Base-by-base conservation (phyloP, 2,797 vertebrate genomes). In the Aplochiton taeniatus region DNA sequence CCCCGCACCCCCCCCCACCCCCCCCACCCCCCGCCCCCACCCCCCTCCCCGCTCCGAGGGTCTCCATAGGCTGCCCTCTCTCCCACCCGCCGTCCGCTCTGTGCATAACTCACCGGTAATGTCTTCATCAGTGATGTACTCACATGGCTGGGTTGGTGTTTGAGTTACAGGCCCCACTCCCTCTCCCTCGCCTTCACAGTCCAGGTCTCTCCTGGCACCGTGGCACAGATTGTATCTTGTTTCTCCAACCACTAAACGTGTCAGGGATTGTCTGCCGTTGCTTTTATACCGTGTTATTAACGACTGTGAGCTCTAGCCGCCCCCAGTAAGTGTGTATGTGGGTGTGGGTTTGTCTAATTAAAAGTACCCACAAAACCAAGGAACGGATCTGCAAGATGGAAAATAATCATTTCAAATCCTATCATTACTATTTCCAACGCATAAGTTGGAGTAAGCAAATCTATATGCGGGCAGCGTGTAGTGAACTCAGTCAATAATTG, bases 281-380 rank as follows among this genome's bases (percentile, higher is more conserved):
- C 90, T 91, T 92, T 93, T 91, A 93, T 92, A 89, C 86, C 80
- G 77, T 75, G 88, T 93, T 93, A 93, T 92, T 92, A 92, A 93
- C 83, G 89, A 83, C 85, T 83, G 77, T 55, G 79, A 86, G 85
- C 84, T 74, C 78, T 78, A 80, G 70, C 77, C 75, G 63, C 77
- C 84, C 88, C 83, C 75, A 16, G 63, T 49, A 14, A 17, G 49
- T 18, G 61, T 53, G 48, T 75, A 72, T 73, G 80, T 72, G 83
- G 69, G 83, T 73, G 80, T 66, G 52, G 20, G 68, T 72, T 73
- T 84, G 86, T 89, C 89, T 92, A 92, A 93, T 92, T 93, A 93
- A 92, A 91, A 83, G 80, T 91, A 90, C 87, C 87, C 88, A 91
- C 87, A 88, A 82, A 86, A 88, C 88, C 87, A 87, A 83, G 87